These are phyloP conservation scores for Cyanoderma ruficeps DNA, from an alignment of 2,113 vertebrate genomes.

Conservation along the genomic window DNA sequence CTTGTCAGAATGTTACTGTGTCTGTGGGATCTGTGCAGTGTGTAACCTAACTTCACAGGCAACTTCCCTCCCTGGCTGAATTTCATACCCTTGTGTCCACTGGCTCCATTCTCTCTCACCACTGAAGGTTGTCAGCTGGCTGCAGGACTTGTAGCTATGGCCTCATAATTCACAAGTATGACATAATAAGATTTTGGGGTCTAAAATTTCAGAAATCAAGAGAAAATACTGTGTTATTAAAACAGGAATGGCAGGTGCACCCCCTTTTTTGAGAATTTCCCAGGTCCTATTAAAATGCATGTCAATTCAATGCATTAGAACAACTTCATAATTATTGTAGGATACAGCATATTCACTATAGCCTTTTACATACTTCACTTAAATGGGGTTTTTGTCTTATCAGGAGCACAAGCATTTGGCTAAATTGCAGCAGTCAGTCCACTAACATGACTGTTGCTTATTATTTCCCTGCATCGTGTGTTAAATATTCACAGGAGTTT, in stretches of 20 bases:
- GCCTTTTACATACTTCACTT: neutral
- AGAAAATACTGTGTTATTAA: neutral
- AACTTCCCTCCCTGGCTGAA: neutral
- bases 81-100: rapidly evolving
- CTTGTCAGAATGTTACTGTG: neutral
- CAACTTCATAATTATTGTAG: neutral
- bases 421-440: neutral
- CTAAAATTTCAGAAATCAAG: neutral
- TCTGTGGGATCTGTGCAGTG: neutral
- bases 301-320: neutral
- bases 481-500: neutral
- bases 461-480: neutral
- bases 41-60: neutral
- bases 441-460: neutral
- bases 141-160: neutral
- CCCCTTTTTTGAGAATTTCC: neutral
- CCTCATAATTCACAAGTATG: neutral
- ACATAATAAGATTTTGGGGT: neutral
- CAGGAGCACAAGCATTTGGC: neutral
- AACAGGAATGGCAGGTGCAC: neutral
- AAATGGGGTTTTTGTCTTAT: neutral
- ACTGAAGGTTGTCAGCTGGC: neutral
- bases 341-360: neutral
- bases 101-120: neutral
- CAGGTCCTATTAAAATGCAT: neutral